Base-by-base conservation (phyloP, 2,797 vertebrate genomes). In the Hyperoplus immaculatus region DNA sequence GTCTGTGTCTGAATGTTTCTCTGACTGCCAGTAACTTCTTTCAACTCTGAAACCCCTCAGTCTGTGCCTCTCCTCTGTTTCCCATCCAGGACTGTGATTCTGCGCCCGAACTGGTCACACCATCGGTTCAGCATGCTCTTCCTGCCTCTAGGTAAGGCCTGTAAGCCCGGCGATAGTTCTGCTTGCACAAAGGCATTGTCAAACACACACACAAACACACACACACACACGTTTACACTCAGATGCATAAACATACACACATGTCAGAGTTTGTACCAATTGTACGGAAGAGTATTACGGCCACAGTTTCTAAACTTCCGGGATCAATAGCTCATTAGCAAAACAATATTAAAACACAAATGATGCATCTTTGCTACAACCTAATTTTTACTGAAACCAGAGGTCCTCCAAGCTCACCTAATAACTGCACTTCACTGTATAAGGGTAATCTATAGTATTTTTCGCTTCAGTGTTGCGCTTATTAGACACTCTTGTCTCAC, bases 21-120 rank as follows among this genome's bases (percentile, higher is more conserved):
- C 67, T 36, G 76, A 81, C 84, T 82, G 84, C 77, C 87, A 89
- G 89, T 78, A 65, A 63, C 77, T 87, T 81, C 81, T 80, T 81
- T 83, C 68, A 78, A 89, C 86, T 85, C 75, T 53, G 76, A 88
- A 90, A 80, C 82, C 29, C 29, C 73, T 49, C 79, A 69, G 69
- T 10, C 65, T 62, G 63, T 43, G 77, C 55, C 81, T 74, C 39
- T 79, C 42, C 82, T 86, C 78, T 87, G 84, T 89, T 82, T 75
- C 75, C 11, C 70, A 89, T 93, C 88, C 92, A 89, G 91, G 85
- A 75, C 81, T 90, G 87, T 87, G 88, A 90, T 88, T 89, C 82
- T 71, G 85, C 8, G 57, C 78, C 29, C 81, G 78, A 88, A 80
- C 77, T 42, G 80, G 85, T 88, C 89, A 89, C 85, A 78, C 69